phyloP scores from a whole-genome alignment of 2,797 vertebrate genomes.

The Peromyscus eremicus region DNA sequence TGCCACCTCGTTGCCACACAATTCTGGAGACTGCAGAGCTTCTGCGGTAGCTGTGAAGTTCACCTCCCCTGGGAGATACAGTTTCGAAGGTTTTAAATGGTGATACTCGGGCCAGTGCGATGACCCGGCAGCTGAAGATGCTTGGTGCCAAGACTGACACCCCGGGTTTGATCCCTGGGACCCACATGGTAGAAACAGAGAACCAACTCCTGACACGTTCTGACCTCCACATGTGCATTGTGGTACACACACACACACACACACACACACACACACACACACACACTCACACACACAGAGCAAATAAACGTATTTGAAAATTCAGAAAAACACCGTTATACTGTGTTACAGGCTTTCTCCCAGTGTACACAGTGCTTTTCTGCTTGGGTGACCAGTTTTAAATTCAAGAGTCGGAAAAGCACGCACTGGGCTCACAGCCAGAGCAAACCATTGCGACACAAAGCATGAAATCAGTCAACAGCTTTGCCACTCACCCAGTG shows the following conservation, averaged over 20 bases:
- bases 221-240: background rate
- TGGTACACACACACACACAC: background rate
- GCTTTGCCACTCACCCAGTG: conserved; percentile 82
- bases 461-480: background rate
- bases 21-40: conserved; percentile 84
- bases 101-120: background rate
- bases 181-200: background rate
- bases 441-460: background rate
- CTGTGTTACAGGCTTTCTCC: background rate
- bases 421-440: background rate
- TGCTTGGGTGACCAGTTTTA: background rate
- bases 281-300: background rate
- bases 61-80: conserved; percentile 86
- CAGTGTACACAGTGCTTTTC: background rate
- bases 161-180: background rate
- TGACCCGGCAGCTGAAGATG: background rate
- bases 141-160: background rate
- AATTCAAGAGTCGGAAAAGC: background rate
- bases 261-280: background rate
- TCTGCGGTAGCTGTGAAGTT: conserved; percentile 90
- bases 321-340: background rate
- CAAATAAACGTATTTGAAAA: background rate
- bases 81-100: background rate
- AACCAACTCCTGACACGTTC: background rate
- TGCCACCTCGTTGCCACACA: conserved; percentile 88